phyloP scores from a whole-genome alignment of 2,888 invertebrate species.

The Allygus modestus region DNA sequence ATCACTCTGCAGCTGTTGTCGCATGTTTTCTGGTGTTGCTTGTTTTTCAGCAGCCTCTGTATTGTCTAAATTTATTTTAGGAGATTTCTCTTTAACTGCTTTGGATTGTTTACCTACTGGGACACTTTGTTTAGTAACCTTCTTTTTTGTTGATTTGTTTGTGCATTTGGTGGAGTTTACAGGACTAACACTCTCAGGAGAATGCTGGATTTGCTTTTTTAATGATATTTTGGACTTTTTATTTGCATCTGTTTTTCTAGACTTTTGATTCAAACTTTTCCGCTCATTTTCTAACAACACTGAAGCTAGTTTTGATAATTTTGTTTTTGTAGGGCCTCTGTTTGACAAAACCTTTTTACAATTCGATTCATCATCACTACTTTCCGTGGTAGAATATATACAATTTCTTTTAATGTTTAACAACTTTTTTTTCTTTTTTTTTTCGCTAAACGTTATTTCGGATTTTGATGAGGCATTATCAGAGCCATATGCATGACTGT shows the following conservation, averaged over 20 bases:
- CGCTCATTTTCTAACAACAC: constrained; percentile 40
- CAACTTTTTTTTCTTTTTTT: neutral
- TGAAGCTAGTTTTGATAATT: constrained; percentile 17
- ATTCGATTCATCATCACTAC: constrained; percentile 10
- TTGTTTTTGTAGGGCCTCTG: neutral
- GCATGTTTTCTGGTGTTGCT: constrained; percentile 34
- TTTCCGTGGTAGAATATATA: constrained; percentile 32
- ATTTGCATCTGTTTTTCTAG: neutral
- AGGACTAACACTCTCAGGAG: neutral
- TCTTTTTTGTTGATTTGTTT: neutral
- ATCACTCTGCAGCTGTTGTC: constrained; percentile 39
- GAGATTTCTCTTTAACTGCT: neutral
- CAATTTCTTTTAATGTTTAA: neutral
- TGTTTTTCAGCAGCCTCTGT: neutral
- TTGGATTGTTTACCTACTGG: neutral
- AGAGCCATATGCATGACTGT: neutral
- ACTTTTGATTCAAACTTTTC: neutral
- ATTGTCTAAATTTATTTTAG: neutral
- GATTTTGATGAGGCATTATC: neutral
- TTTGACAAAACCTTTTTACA: neutral
- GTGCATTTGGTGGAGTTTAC: neutral
- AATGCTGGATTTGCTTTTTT: neutral
- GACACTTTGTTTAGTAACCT: neutral
- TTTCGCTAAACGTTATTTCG: neutral
- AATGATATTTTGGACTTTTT: neutral